Conservation (phyloP, 2,888 invertebrate species). For the Nysson spinosus region DNA sequence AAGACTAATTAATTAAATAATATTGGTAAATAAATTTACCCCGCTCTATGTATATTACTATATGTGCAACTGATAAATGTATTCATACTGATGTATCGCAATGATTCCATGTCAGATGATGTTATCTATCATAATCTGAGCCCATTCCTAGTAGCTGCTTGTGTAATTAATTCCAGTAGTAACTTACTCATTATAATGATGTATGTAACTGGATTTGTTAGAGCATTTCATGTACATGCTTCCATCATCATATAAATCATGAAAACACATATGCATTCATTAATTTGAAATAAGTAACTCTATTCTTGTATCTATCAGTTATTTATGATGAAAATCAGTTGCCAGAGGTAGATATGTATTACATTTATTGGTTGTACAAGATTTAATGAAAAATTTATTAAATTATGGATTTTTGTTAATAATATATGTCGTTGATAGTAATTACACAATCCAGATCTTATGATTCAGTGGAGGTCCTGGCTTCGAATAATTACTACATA, state of each 20-base stretch:
- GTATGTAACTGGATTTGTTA: not conserved
- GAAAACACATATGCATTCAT: too few relatives aligned
- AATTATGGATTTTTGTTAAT: conserved; percentile 5
- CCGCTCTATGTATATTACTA: conserved; percentile 38
- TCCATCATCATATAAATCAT: too few relatives aligned
- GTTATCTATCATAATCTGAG: conserved; percentile 4
- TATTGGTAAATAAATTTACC: conserved; percentile 44
- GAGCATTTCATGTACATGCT: too few relatives aligned
- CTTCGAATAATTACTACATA: conserved; percentile 15
- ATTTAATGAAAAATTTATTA: conserved; percentile 9
- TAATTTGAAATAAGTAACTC: too few relatives aligned
- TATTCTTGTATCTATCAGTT: too few relatives aligned
- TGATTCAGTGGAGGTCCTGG: conserved; percentile 38
- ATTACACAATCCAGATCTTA: conserved; percentile 7
- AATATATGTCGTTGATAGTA: conserved; percentile 15
- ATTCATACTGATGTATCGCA: conserved; percentile 15
- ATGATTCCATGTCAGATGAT: too few relatives aligned
- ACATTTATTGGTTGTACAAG: conserved; percentile 46
- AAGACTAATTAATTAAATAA: conserved; percentile 44
- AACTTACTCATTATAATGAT: not conserved
- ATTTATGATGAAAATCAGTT: too few relatives aligned
- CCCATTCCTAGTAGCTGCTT: conserved; percentile 5
- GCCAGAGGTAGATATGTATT: too few relatives aligned
- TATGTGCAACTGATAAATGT: conserved; percentile 55
- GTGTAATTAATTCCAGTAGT: conserved; percentile 8